phyloP scores from a whole-genome alignment of 2,888 invertebrate genomes.

The Watsonalla cultraria region DNA sequence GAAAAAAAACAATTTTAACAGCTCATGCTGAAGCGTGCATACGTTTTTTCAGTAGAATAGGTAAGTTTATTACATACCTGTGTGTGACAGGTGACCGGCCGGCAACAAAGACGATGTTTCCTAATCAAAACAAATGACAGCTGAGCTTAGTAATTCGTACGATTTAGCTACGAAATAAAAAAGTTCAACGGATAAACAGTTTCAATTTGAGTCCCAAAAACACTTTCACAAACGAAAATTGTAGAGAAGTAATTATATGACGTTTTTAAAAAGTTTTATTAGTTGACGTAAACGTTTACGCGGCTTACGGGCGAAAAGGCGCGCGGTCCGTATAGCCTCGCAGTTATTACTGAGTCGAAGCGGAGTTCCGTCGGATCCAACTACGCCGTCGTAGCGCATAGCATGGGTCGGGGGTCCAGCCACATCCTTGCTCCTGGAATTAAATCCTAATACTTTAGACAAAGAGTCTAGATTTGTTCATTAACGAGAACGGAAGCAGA shows the following conservation, averaged over 20 bases:
- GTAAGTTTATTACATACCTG: slow-evolving; percentile 32
- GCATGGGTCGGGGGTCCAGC: slow-evolving; percentile 20
- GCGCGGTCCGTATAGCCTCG: slow-evolving; percentile 58
- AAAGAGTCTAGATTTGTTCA: slow-evolving; percentile 20
- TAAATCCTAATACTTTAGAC: slow-evolving; percentile 20
- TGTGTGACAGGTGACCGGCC: slow-evolving; percentile 55
- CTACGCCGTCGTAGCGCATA: slow-evolving; percentile 33
- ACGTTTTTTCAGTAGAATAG: neutral
- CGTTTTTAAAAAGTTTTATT: slow-evolving; percentile 46
- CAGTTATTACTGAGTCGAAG: slow-evolving; percentile 58
- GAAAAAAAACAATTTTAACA: neutral
- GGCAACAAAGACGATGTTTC: slow-evolving; percentile 46
- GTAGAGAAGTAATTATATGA: slow-evolving; percentile 9
- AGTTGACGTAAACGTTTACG: slow-evolving; percentile 65
- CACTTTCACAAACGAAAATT: slow-evolving; percentile 33
- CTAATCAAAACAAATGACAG: slow-evolving; percentile 64
- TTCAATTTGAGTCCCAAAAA: slow-evolving; percentile 18
- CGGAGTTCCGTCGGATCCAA: slow-evolving; percentile 29
- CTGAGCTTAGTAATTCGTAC: slow-evolving; percentile 40
- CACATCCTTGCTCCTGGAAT: slow-evolving; percentile 38
- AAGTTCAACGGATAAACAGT: slow-evolving; percentile 15
- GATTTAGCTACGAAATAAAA: slow-evolving; percentile 27
- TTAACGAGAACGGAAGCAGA: neutral
- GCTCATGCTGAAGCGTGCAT: neutral
- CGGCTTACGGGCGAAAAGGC: slow-evolving; percentile 46